Evolutionary conservation across 2,888 invertebrate species (phyloP).

Genomic region (Trachelus iudaicus): DNA sequence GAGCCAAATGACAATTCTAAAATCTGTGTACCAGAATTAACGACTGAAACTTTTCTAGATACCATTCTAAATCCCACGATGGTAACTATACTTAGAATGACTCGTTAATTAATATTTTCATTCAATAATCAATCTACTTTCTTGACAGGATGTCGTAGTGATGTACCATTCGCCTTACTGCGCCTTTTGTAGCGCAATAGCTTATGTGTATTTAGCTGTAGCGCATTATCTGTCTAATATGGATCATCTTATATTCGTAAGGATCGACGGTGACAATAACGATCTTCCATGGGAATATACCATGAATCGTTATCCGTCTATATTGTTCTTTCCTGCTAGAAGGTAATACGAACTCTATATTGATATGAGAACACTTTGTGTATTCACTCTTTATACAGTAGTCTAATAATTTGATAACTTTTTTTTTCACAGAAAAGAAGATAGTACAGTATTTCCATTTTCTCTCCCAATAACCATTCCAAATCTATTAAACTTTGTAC

Average conservation of each 20-base stretch:
- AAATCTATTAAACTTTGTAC: slow-evolving; percentile 77
- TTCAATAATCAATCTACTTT: slow-evolving; percentile 2
- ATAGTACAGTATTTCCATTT: slow-evolving; percentile 77
- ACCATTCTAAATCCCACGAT: slow-evolving; percentile 72
- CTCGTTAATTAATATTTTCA: not conserved
- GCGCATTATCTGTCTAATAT: slow-evolving; percentile 72
- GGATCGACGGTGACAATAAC: slow-evolving; percentile 85
- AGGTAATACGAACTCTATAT: slow-evolving; percentile 65
- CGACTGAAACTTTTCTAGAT: slow-evolving; percentile 73
- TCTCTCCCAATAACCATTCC: slow-evolving; percentile 73
- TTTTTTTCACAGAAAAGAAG: slow-evolving; percentile 71
- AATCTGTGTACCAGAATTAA: slow-evolving; percentile 74
- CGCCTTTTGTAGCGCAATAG: slow-evolving; percentile 78
- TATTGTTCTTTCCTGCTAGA: slow-evolving; percentile 82
- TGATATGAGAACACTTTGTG: not conserved
- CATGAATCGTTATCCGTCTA: slow-evolving; percentile 81
- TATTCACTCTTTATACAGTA: not conserved
- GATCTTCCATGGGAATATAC: slow-evolving; percentile 90
- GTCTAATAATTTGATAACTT: slow-evolving; percentile 9
- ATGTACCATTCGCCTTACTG: slow-evolving; percentile 84
- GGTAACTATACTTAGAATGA: slow-evolving; percentile 64
- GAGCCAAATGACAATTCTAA: slow-evolving; percentile 30
- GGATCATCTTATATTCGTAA: slow-evolving; percentile 70
- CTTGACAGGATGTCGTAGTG: slow-evolving; percentile 77
- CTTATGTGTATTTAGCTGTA: slow-evolving; percentile 76